Evolutionary conservation across 1,140 invertebrate species (phyloP).

Genomic region (Glomeris maerens): DNA sequence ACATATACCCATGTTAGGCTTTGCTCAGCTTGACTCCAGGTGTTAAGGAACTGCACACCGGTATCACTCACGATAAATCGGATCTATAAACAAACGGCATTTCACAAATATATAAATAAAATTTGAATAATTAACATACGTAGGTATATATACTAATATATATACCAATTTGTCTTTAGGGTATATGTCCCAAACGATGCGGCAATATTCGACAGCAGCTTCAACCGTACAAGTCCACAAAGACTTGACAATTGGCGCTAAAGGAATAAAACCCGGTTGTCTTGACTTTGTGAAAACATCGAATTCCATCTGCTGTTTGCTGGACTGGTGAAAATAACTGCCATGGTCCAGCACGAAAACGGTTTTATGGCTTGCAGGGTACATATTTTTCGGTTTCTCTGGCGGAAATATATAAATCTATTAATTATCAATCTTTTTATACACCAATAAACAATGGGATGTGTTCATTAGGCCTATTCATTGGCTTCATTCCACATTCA

Average conservation of each 20-base stretch:
- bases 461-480: no score
- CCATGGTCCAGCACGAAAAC: conserved; percentile 88
- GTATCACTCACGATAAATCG: conserved; percentile 70
- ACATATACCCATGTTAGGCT: conserved; percentile 45
- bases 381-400: no score
- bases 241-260: conserved; percentile 69
- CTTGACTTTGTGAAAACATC: conserved; percentile 49
- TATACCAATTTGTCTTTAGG: conserved; percentile 67
- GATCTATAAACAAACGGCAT: conserved; percentile 40
- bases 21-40: conserved; percentile 62
- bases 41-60: conserved; percentile 59
- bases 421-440: no score
- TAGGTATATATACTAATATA: conserved; percentile 7
- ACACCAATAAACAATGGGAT: no score
- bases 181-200: conserved; percentile 93
- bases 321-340: conserved; percentile 70
- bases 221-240: conserved; percentile 91
- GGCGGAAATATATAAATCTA: no score
- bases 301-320: conserved; percentile 73
- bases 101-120: conserved; percentile 2
- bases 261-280: conserved; percentile 48
- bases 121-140: no score
- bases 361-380: conserved; percentile 78
- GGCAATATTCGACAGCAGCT: conserved; percentile 82
- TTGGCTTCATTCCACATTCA: no score